Conservation (phyloP, 2,113 vertebrate genomes). For the Mugil cephalus region DNA sequence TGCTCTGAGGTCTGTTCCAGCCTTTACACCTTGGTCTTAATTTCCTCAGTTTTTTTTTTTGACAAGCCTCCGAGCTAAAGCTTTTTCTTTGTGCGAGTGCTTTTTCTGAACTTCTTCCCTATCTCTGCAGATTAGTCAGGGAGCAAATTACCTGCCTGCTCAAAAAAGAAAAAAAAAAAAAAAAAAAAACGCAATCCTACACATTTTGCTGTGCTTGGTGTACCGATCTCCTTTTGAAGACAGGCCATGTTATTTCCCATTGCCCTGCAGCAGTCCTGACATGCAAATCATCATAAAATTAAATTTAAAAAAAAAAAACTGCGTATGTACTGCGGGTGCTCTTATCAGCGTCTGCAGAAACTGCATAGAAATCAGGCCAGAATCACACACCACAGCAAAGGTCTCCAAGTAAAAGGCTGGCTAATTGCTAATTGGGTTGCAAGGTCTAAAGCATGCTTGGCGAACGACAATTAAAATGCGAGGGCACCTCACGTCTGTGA, state of each 20-base stretch:
- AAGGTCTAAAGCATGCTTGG: slow-evolving; percentile 68
- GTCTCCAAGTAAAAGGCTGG: slow-evolving; percentile 71
- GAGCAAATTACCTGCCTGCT: slow-evolving; percentile 80
- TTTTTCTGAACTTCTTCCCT: slow-evolving; percentile 80
- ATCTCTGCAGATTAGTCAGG: slow-evolving; percentile 82
- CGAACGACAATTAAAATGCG: slow-evolving; percentile 76
- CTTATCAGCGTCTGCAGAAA: slow-evolving; percentile 82
- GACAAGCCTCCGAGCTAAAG: slow-evolving; percentile 67
- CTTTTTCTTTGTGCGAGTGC: slow-evolving; percentile 71
- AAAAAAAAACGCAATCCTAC: slow-evolving; percentile 67
- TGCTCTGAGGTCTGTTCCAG: slow-evolving; percentile 60
- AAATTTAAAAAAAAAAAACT: slow-evolving; percentile 77
- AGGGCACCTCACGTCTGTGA: slow-evolving; percentile 59
- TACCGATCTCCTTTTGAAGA: slow-evolving; percentile 83
- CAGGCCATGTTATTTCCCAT: slow-evolving; percentile 74
- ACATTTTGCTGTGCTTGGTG: slow-evolving; percentile 73
- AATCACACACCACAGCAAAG: slow-evolving; percentile 73
- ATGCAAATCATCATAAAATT: slow-evolving; percentile 83
- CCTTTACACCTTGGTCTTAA: slow-evolving; percentile 74
- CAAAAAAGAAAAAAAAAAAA: slow-evolving; percentile 61
- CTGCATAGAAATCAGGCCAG: slow-evolving; percentile 81
- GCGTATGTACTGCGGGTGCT: slow-evolving; percentile 73
- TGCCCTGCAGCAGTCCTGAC: slow-evolving; percentile 70
- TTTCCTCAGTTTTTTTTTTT: slow-evolving; percentile 69
- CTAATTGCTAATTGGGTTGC: slow-evolving; percentile 81